Evolutionary conservation across 2,113 vertebrate species (phyloP), one percentile per base, ranked within the genome.

Genomic region (Corythoichthys intestinalis): DNA sequence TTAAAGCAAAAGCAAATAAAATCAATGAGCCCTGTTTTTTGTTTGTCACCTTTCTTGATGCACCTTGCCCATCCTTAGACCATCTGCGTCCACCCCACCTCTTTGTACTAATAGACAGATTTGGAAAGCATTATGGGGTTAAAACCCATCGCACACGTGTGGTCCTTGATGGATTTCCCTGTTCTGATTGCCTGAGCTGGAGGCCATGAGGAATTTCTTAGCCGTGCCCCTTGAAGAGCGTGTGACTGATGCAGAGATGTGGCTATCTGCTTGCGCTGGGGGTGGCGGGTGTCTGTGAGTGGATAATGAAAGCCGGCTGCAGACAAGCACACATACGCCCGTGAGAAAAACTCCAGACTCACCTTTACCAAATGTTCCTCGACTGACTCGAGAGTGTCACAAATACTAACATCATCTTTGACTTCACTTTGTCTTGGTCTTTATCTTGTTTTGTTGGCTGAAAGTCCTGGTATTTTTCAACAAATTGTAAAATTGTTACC

Each of bases 21-120:
- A 87, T 90, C 83, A 65, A 88, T 84, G 69, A 74, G 65, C 76
- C 83, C 71, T 71, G 57, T 83, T 49, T 85, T 54, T 14, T 81
- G 11, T 79, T 79, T 84, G 85, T 84, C 79, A 83, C 72, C 67
- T 83, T 75, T 65, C 71, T 67, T 60, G 12, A 61, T 56, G 61
- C 67, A 10, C 35, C 20, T 35, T 66, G 10, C 6, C 38, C 17
- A 53, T 64, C 57, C n/a, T 37, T 6, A 1, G 54, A 6, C n/a
- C 69, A 54, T 54, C 46, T 9, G 9, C 13, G 28, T 41, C 28
- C 17, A 46, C 46, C 72, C 66, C 53, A 52, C 28, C 66, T 74
- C 62, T 69, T 46, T 63, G 4, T 0, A 5, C 73, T 82, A 76
- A 83, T 82, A 74, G 74, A 75, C 67, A 56, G 80, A 76, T 88